Base-by-base conservation (phyloP, 2,797 vertebrate genomes). In the Lacerta agilis region DNA sequence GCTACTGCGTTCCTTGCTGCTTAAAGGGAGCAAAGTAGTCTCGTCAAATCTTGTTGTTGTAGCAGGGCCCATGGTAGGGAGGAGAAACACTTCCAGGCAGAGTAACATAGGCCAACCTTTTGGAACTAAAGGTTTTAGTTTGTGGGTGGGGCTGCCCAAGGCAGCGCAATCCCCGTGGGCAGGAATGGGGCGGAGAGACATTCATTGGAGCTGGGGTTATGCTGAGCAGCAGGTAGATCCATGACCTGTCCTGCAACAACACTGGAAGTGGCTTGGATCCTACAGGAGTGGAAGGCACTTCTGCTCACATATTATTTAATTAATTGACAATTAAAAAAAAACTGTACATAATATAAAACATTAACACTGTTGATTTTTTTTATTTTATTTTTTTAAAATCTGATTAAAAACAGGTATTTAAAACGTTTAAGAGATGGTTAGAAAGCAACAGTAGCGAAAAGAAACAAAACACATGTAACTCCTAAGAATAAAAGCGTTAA, bases 101-200 rank as follows among this genome's bases (percentile, higher is more conserved):
- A 55, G 11, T 55, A 55, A 55, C 49, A 55, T 15, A 55, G 49
- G 49, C 49, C 49, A 55, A 55, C 25, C 69, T 10, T 82, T 33
- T 33, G 33, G 33, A 33, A 33, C 33, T 33, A 33, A 33, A 33
- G 33, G 33, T 33, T 33, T 33, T 33, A 33, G 33, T 33, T 23
- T 88, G 27, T 88, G 23, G 64, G 64, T 69, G 73, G n/a, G 25
- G 64, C 49, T 71, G 73, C 75, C 88, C 27, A 83, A 71, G 75
- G 81, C 81, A 88, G 55, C n/a, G 38, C 36, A 78, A 33, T 58
- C 49, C 36, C 43, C 27, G 79, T 5, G 2, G 66, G 25, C 75
- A 71, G 45, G 33, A 61, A 41, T 41, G 33, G 36, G 29, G 49
- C 64, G n/a, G 64, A 55, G 58, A 36, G 45, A 43, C 11, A 55